These are phyloP conservation scores for Magallana ariakensis DNA, from an alignment of 1,140 invertebrate species.

Conservation along the genomic window DNA sequence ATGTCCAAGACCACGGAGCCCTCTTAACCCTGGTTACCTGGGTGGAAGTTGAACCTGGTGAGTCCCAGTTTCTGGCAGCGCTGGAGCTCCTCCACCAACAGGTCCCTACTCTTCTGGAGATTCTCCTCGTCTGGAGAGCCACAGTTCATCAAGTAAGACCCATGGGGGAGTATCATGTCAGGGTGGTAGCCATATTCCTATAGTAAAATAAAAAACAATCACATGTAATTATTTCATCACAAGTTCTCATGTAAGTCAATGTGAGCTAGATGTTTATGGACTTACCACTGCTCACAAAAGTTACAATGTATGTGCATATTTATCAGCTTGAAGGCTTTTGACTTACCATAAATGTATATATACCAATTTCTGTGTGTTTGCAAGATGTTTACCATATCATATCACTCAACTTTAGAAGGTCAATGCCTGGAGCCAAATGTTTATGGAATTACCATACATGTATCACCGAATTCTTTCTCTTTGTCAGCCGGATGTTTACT, in stretches of 20 bases:
- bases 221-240: neutral
- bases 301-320: slow-evolving; percentile 74
- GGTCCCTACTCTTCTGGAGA: slow-evolving; percentile 79
- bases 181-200: slow-evolving; percentile 71
- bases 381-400: neutral
- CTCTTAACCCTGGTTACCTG: slow-evolving; percentile 73
- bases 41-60: slow-evolving; percentile 82
- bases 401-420: neutral
- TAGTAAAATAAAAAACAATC: slow-evolving; percentile 51
- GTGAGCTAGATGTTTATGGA: neutral
- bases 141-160: slow-evolving; percentile 82
- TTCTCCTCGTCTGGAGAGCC: slow-evolving; percentile 80
- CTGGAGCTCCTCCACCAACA: slow-evolving; percentile 81
- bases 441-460: no score
- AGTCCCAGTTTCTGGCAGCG: slow-evolving; percentile 81
- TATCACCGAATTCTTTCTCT: no score
- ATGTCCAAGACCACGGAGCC: no score
- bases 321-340: slow-evolving; percentile 79
- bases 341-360: slow-evolving; percentile 78
- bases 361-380: neutral
- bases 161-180: slow-evolving; percentile 80
- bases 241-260: no score
- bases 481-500: no score
- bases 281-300: slow-evolving; percentile 74
- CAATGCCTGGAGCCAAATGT: no score